Percentiles rank a stretch among this genome's conserved stretches.
Conservation (phyloP, 2,113 vertebrate species). For the Pangasianodon hypophthalmus region DNA sequence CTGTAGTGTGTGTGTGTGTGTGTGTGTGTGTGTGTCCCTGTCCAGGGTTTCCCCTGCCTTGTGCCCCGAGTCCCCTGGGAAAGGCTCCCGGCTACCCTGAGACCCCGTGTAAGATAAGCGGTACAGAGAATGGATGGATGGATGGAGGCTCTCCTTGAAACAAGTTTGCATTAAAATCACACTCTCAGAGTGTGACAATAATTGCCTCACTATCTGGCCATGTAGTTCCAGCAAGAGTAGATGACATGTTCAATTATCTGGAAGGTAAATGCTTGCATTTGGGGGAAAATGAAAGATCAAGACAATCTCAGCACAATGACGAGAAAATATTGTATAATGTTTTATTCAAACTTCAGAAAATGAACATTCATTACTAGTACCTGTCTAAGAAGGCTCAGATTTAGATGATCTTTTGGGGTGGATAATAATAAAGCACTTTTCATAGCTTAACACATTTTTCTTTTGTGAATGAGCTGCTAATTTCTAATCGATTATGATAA, state of each 20-base stretch:
- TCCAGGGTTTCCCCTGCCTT: too few species aligned
- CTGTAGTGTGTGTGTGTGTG: too few species aligned
- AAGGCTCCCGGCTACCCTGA: too few species aligned
- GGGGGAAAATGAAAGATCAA: neutral
- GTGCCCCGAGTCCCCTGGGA: too few species aligned
- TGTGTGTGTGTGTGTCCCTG: too few species aligned
- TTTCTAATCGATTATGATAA: conserved; percentile 8
- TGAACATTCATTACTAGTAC: conserved; percentile 16
- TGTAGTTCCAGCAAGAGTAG: conserved; percentile 35
- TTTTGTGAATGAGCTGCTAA: conserved; percentile 13
- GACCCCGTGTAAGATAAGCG: too few species aligned
- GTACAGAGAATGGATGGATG: too few species aligned
- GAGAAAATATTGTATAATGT: conserved; percentile 14
- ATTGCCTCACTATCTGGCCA: conserved; percentile 49
- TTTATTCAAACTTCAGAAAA: conserved; percentile 28
- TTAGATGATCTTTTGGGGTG: neutral
- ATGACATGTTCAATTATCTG: conserved; percentile 55
- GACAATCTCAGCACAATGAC: conserved; percentile 12
- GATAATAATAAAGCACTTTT: conserved; percentile 7
- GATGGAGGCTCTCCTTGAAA: conserved; percentile 29
- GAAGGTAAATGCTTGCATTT: conserved; percentile 43
- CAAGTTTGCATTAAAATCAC: conserved; percentile 56
- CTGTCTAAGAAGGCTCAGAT: conserved; percentile 5
- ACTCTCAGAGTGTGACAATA: conserved; percentile 57
- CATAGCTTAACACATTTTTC: neutral